Evolutionary conservation across 2,888 invertebrate genomes (phyloP).

Genomic region (Athrips mouffetella): DNA sequence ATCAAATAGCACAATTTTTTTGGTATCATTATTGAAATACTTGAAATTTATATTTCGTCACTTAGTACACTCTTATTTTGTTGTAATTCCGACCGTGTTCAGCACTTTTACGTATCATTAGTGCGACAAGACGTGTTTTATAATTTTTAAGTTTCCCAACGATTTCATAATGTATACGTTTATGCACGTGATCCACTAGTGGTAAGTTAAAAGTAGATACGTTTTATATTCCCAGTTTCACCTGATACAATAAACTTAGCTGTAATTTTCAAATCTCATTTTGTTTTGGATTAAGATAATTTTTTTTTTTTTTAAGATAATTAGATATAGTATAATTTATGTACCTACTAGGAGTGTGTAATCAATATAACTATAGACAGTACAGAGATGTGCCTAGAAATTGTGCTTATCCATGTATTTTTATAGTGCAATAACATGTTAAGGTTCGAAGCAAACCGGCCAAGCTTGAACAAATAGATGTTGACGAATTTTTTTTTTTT

Average conservation of each 20-base stretch:
- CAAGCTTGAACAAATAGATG: not conserved
- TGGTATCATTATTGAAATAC: too few species aligned
- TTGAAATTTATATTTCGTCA: too few species aligned
- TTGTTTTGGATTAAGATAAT: conserved; percentile 16
- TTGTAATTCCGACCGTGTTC: not conserved
- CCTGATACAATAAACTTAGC: conserved; percentile 3
- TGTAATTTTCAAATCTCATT: conserved; percentile 18
- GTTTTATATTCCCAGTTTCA: not conserved
- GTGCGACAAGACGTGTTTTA: not conserved
- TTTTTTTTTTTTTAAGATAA: too few species aligned
- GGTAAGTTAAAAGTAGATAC: not conserved
- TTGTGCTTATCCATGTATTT: conserved; percentile 73
- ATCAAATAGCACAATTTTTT: too few species aligned
- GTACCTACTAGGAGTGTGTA: conserved; percentile 63
- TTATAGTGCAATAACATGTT: conserved; percentile 68
- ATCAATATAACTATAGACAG: conserved; percentile 61
- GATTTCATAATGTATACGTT: conserved; percentile 1
- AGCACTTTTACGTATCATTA: not conserved
- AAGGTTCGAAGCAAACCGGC: conserved; percentile 52
- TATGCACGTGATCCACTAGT: not conserved
- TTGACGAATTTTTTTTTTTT: not conserved
- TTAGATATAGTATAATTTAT: conserved; percentile 47
- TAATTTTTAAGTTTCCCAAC: conserved; percentile 8
- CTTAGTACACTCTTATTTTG: too few species aligned
- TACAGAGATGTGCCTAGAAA: conserved; percentile 76